phyloP scores from a whole-genome alignment of 2,888 invertebrate genomes.

The Odontothrips loti region DNA sequence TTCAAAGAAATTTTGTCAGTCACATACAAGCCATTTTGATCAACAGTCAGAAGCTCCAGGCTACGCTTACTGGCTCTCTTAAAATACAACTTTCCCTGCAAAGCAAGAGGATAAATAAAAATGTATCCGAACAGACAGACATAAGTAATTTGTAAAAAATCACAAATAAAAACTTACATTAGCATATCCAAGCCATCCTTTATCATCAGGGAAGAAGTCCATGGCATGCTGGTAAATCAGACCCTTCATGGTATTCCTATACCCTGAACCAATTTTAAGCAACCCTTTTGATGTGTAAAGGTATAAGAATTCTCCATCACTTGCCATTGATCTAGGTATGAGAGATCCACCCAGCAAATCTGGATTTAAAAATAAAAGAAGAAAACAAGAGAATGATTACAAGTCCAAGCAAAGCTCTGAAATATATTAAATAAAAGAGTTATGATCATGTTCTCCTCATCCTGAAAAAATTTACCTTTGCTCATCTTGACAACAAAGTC shows the following conservation, averaged over 20 bases:
- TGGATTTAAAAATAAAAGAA: neutral
- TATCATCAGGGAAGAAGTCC: slow-evolving; percentile 74
- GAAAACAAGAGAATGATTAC: neutral
- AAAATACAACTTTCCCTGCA: slow-evolving; percentile 75
- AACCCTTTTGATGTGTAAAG: slow-evolving; percentile 79
- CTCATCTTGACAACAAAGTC: slow-evolving; percentile 36
- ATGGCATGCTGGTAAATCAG: slow-evolving; percentile 79
- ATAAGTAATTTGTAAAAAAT: slow-evolving; percentile 31
- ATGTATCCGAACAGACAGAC: slow-evolving; percentile 31
- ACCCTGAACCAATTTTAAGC: slow-evolving; percentile 92
- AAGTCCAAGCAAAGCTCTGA: slow-evolving; percentile 22
- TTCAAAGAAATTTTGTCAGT: slow-evolving; percentile 49
- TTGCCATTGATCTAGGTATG: slow-evolving; percentile 63
- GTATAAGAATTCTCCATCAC: slow-evolving; percentile 88
- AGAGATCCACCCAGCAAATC: neutral
- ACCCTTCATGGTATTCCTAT: slow-evolving; percentile 88
- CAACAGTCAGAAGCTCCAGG: slow-evolving; percentile 54
- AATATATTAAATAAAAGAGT: neutral
- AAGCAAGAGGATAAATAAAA: slow-evolving; percentile 40
- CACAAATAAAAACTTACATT: slow-evolving; percentile 55
- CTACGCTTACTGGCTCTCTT: slow-evolving; percentile 56
- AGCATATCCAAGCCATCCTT: slow-evolving; percentile 82
- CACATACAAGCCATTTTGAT: slow-evolving; percentile 53
- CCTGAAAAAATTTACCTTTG: slow-evolving; percentile 34
- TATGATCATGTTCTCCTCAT: neutral